Percentiles rank a stretch among this genome's conserved stretches.
Evolutionary conservation across 2,888 invertebrate genomes (phyloP).

Genomic region (Latheticus oryzae): DNA sequence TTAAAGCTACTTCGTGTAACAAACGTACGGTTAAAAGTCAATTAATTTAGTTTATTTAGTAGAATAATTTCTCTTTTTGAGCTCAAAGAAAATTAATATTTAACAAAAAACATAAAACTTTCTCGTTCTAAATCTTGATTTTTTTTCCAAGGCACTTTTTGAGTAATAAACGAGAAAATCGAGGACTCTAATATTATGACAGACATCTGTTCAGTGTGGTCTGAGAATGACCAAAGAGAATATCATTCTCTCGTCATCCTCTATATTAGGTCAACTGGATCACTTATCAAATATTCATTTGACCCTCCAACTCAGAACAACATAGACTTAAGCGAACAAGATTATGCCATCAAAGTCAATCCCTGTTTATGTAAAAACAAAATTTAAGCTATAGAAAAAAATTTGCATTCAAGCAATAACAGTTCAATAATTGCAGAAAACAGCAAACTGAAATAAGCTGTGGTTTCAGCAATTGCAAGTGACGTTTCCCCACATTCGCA

Average conservation of each 20-base stretch:
- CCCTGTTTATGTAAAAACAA: constrained; percentile 49
- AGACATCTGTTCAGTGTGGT: constrained; percentile 27
- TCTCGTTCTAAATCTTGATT: neutral
- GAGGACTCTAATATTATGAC: constrained; percentile 15
- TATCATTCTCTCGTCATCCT: constrained; percentile 20
- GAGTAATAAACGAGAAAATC: constrained; percentile 2
- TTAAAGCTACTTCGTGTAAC: too few relatives aligned
- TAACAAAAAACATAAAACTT: too few relatives aligned
- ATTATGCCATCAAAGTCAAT: constrained; percentile 50
- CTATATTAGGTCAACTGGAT: constrained; percentile 46
- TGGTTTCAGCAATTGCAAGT: too few relatives aligned
- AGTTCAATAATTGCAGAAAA: too few relatives aligned
- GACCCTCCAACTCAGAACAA: constrained; percentile 45
- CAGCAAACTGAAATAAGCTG: too few relatives aligned
- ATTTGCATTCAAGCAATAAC: too few relatives aligned
- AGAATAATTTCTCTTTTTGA: too few relatives aligned
- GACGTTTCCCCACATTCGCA: too few relatives aligned
- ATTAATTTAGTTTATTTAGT: too few relatives aligned
- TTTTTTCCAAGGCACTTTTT: neutral
- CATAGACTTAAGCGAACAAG: constrained; percentile 49
- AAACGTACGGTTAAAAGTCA: too few relatives aligned
- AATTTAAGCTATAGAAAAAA: neutral
- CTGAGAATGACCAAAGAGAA: constrained; percentile 22
- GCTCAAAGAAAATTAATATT: too few relatives aligned
- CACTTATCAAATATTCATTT: constrained; percentile 54